Conservation (phyloP, 2,113 vertebrate genomes). For the Tympanuchus pallidicinctus region DNA sequence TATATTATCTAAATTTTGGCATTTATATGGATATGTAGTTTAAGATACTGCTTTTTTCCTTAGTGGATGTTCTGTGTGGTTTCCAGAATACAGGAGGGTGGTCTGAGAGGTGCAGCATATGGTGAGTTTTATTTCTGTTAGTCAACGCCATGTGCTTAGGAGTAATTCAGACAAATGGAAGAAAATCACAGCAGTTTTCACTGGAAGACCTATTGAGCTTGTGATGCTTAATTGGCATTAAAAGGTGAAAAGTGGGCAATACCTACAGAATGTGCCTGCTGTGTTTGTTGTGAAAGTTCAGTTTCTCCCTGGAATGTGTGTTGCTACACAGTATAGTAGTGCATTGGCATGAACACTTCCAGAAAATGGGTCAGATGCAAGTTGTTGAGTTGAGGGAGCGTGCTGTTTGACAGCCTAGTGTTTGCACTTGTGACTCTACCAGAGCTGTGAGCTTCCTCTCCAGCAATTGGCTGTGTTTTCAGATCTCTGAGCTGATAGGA, state of each 20-base stretch:
- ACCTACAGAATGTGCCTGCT: background rate
- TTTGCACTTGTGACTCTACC: background rate
- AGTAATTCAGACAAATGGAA: background rate
- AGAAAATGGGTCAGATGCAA: background rate
- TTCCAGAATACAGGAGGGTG: background rate
- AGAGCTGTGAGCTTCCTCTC: background rate
- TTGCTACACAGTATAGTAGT: rapidly evolving
- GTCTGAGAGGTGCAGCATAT: background rate
- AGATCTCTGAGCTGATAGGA: background rate
- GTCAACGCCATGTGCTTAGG: background rate
- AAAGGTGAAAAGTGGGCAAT: background rate
- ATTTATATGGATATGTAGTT: background rate
- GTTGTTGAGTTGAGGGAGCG: background rate
- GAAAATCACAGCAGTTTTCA: background rate
- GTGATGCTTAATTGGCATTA: background rate
- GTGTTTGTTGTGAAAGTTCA: background rate
- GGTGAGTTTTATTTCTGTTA: background rate
- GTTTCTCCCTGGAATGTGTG: background rate
- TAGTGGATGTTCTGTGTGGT: background rate
- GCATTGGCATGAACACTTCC: background rate
- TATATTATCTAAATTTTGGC: background rate
- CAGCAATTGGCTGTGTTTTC: background rate
- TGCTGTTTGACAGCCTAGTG: background rate
- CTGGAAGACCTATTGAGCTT: background rate
- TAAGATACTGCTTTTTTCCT: background rate